Base-by-base conservation (phyloP, 2,797 vertebrate genomes). In the Pagetopsis macropterus region DNA sequence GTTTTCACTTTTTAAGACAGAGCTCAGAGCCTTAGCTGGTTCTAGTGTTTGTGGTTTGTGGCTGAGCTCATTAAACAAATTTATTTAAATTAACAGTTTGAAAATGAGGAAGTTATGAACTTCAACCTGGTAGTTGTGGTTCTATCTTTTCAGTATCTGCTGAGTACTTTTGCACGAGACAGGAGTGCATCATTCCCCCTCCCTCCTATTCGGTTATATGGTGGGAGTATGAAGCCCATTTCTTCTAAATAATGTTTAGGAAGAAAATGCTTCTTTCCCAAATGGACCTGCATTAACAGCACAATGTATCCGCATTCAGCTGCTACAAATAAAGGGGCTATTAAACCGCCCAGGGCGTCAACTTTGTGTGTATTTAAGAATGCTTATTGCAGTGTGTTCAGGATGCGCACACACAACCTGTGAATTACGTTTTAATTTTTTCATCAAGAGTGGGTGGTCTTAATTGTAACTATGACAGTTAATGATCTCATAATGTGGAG, bases 311-410 rank as follows among this genome's bases (percentile, higher is more conserved):
- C 70, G 9, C 70, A 44, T 21, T 75, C 51, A 45, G 43, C 52
- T 66, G 63, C 58, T n/a, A 31, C 51, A 65, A 87, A 89, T 88
- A 87, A 89, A 90, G 40, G 75, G 70, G 56, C 15, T 11, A 27
- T 45, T 51, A 8, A 65, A 52, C 17, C 74, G 48, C 63, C 51
- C 10, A 37, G 55, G 48, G 66, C 1, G 52, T 82, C 71, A 72
- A 56, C 7, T 60, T 75, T 70, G 57, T 80, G 19, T 77, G 81
- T 54, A 27, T 81, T 85, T 77, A 17, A 66, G 9, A 19, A 41
- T 71, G 5, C 48, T 23, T 27, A 43, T 21, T 27, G 2, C 16
- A 15, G 3, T 59, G 13, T 68, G 4, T 41, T 56, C 3, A 55
- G 1, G 41, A 19, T 69, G 3, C 23, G 14, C 15, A 54, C 37